These are phyloP conservation scores for Mellivora capensis DNA, from an alignment of 2,113 vertebrate genomes.

Conservation along the genomic window DNA sequence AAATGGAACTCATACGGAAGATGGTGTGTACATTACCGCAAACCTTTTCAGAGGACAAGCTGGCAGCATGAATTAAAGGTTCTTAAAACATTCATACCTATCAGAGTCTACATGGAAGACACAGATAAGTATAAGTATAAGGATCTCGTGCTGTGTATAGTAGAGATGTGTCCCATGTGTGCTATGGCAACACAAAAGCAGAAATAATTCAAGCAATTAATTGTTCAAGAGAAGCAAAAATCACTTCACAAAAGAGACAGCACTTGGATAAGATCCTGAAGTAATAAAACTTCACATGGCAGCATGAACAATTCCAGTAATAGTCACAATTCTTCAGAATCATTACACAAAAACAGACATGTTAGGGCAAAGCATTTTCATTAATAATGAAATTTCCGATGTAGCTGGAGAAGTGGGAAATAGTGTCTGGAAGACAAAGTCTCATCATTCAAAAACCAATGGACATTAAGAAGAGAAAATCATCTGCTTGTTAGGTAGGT, in stretches of 20 bases:
- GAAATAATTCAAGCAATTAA: neutral
- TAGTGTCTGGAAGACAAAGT: neutral
- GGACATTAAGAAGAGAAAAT: neutral
- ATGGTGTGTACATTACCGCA: neutral
- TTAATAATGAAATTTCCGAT: neutral
- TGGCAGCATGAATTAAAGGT: neutral
- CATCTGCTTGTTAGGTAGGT: neutral
- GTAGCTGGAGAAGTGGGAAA: neutral
- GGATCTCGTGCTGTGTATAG: too few species aligned
- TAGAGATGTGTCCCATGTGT: neutral
- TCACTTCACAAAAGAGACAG: neutral
- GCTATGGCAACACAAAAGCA: neutral
- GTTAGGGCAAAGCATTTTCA: neutral
- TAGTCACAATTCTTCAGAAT: neutral
- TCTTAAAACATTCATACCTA: neutral
- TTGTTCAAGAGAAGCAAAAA: neutral
- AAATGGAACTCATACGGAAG: neutral
- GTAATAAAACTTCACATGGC: neutral
- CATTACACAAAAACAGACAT: neutral
- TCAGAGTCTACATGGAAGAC: neutral
- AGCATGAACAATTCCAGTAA: neutral
- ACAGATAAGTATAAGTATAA: neutral
- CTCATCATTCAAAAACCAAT: neutral
- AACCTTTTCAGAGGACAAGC: neutral
- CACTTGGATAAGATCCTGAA: neutral